Base-by-base conservation (phyloP, 2,888 invertebrate genomes). In the Noctua janthina region DNA sequence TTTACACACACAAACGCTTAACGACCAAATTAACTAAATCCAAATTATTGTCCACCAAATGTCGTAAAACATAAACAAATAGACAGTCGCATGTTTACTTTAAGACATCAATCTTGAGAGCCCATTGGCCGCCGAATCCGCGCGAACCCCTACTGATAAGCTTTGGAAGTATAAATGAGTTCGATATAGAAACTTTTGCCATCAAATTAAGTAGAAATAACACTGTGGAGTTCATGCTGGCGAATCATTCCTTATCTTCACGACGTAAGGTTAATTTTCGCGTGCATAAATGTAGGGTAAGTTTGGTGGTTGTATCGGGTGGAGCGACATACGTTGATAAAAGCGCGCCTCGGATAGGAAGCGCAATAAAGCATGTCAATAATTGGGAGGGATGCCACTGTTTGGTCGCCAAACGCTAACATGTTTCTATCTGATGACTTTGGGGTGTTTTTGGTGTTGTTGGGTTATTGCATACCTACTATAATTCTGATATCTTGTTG, bases 161-260 rank as follows among this genome's bases (percentile, higher is more conserved):
- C 91, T 91, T 91, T 81, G 78, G 84, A 89, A 90, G 92, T 94
- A 95, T 95, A 95, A 96, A 96, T 95, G 95, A 95, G 92, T 93
- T 92, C 91, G 94, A 95, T 96, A 95, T 93, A 91, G 90, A 94
- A 95, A 96, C 92, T 95, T 96, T 95, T 92, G 92, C 94, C 94
- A 96, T 96, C 95, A 96, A 96, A 96, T 96, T 96, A 96, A 95
- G 93, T 95, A 93, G 94, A 95, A 95, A 94, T 91, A 89, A 86
- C 83, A 78, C 54, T 66, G 62, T 64, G 84, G 90, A 82, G 76
- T 74, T 46, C 46, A 70, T 76, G 51, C 72, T 46, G 39, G 10
- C 20, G 13, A 11, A 13, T 17, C 15, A 69, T 23, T 1, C 67
- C 78, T 87, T 91, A 91, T 76, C 10, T 0, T 56, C 0, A 74